Percentiles rank a stretch among this genome's conserved stretches.
phyloP scores from a whole-genome alignment of 2,888 invertebrate genomes.

The Pristionchus exspectatus region DNA sequence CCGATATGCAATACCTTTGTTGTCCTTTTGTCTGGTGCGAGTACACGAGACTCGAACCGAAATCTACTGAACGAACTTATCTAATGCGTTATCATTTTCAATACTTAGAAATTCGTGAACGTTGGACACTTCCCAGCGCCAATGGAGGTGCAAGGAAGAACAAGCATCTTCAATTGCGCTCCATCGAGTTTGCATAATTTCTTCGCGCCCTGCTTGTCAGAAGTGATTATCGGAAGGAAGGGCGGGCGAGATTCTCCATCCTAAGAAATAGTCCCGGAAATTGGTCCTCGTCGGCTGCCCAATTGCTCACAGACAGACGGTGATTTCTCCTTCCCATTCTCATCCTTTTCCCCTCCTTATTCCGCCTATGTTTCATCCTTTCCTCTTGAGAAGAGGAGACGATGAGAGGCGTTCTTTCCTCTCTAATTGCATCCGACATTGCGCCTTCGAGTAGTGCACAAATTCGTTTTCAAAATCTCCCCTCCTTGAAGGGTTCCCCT shows the following conservation, averaged over 20 bases:
- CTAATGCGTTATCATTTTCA: too few relatives aligned
- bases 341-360: neutral
- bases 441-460: neutral
- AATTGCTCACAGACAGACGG: neutral
- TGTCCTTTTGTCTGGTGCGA: neutral
- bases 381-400: constrained; percentile 10
- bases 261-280: neutral
- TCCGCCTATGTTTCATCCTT: neutral
- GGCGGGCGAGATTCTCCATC: neutral
- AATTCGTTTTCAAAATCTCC: constrained; percentile 3
- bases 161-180: neutral
- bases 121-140: too few relatives aligned
- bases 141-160: neutral
- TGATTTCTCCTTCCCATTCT: neutral
- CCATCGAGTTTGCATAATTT: constrained; percentile 20
- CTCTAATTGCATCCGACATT: constrained; percentile 23
- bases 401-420: neutral
- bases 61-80: neutral
- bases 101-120: neutral
- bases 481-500: neutral
- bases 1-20: neutral
- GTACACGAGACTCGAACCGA: neutral
- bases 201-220: constrained; percentile 7
- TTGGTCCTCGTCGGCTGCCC: neutral
- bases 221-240: constrained; percentile 18